These are phyloP conservation scores for Gymnodraco acuticeps DNA, from an alignment of 2,797 vertebrate genomes.

Conservation along the genomic window DNA sequence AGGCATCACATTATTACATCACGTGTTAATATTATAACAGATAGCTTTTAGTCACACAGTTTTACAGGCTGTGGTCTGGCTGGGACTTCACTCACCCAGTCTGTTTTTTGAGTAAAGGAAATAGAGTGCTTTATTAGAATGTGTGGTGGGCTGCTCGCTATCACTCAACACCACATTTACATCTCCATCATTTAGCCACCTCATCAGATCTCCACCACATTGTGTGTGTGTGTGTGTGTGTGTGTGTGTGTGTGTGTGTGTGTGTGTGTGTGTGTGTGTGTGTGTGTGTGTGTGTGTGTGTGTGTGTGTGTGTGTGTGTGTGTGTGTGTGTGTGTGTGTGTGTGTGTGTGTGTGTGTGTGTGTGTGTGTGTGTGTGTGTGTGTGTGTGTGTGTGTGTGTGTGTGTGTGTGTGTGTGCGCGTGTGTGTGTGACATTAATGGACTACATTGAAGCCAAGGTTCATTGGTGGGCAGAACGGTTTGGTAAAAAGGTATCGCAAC, in stretches of 20 bases:
- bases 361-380: slow-evolving; percentile 15
- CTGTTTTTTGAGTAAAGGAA: no score
- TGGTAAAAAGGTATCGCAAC: slow-evolving; percentile 24
- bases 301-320: slow-evolving; percentile 26
- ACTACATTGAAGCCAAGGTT: slow-evolving; percentile 38
- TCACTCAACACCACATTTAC: no score
- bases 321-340: slow-evolving; percentile 23
- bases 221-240: slow-evolving; percentile 5
- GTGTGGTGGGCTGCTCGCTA: no score
- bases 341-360: not conserved
- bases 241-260: slow-evolving; percentile 25
- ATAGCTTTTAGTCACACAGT: no score
- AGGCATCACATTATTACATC: no score
- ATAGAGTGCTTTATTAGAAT: no score
- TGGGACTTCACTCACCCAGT: no score
- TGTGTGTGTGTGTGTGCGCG: slow-evolving; percentile 12
- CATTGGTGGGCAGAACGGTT: slow-evolving; percentile 42
- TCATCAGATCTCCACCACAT: no score
- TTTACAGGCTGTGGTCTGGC: no score
- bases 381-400: slow-evolving; percentile 25
- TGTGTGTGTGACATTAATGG: slow-evolving; percentile 27
- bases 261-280: slow-evolving; percentile 31
- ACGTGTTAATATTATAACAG: no score
- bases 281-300: slow-evolving; percentile 24
- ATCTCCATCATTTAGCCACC: no score